Evolutionary conservation across 2,888 invertebrate genomes (phyloP), one percentile per base, ranked within the genome.

Genomic region (Gymnoscelis rufifasciata): DNA sequence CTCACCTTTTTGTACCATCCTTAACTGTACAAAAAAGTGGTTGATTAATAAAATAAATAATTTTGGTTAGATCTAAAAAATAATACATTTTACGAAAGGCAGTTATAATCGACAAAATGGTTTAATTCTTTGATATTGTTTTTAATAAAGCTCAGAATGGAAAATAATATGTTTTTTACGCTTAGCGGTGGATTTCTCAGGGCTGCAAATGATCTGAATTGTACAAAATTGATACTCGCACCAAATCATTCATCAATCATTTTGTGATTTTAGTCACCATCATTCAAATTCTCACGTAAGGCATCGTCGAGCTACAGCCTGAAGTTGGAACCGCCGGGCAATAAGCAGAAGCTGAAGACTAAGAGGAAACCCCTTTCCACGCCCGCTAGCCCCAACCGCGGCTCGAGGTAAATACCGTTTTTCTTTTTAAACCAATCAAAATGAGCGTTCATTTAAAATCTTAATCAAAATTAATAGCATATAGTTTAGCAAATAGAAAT

Each of bases 271-370:
- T 94, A 97, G 97, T 97, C 96, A 90, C 97, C 97, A 81, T 95
- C 97, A 89, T 97, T 97, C 93, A 97, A 97, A 92, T 97, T 97
- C 91, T 96, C 97, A 82, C 93, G 97, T 87, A 98, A 98, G 91
- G 97, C 97, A 74, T 96, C 97, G 66, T 97, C 97, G 70, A 97
- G 97, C 81, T 97, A 97, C 90, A 97, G 97, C 75, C 92, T 98
- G 81, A 96, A 96, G 90, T 90, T 97, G 89, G 97, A 97, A 79
- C 95, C 95, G 54, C 94, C 95, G 57, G 93, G 93, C 74, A 93
- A 91, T 80, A 95, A 95, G 89, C 94, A 94, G 84, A 95, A 95
- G 83, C 92, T 93, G 75, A 96, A 96, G 81, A 92, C 94, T 67
- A 95, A 95, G 83, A 92, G 96, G 88, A 96, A 96, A 90, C 96